Percentiles rank a stretch among this genome's conserved stretches.
These are phyloP conservation scores for Toxostoma redivivum DNA, from an alignment of 2,113 vertebrate genomes.

Conservation along the genomic window DNA sequence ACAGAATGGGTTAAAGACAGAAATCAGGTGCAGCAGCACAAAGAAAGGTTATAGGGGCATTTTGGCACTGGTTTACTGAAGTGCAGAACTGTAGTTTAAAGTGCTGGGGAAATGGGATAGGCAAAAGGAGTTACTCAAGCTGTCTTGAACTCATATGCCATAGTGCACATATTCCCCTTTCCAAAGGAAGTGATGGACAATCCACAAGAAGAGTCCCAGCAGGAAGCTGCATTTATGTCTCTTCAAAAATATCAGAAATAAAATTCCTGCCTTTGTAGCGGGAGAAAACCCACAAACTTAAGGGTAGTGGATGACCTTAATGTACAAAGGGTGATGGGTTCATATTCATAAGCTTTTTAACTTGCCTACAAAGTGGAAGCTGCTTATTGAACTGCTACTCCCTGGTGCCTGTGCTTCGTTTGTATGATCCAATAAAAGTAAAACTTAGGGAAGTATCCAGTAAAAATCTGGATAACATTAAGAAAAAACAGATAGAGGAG, in stretches of 20 bases:
- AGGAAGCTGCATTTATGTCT: background rate
- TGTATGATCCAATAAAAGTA: background rate
- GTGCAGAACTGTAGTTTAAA: background rate
- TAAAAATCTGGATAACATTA: background rate
- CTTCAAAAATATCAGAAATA: background rate
- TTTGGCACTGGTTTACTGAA: background rate
- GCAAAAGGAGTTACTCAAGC: background rate
- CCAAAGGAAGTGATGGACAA: background rate
- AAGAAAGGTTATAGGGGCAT: background rate
- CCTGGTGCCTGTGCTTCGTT: background rate
- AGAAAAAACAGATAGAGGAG: background rate
- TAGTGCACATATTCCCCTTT: background rate
- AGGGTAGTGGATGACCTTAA: background rate
- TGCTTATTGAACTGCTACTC: background rate
- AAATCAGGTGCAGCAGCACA: background rate
- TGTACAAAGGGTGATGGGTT: background rate
- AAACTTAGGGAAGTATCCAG: background rate
- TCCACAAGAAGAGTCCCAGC: background rate
- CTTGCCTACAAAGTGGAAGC: background rate
- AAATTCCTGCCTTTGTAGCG: background rate
- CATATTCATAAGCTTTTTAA: background rate
- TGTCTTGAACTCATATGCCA: background rate
- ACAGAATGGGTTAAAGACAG: background rate
- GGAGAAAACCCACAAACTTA: background rate
- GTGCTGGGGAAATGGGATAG: background rate